Percentiles rank a stretch among this genome's conserved stretches.
phyloP scores from a whole-genome alignment of 2,113 vertebrate genomes.

The Rutilus rutilus region DNA sequence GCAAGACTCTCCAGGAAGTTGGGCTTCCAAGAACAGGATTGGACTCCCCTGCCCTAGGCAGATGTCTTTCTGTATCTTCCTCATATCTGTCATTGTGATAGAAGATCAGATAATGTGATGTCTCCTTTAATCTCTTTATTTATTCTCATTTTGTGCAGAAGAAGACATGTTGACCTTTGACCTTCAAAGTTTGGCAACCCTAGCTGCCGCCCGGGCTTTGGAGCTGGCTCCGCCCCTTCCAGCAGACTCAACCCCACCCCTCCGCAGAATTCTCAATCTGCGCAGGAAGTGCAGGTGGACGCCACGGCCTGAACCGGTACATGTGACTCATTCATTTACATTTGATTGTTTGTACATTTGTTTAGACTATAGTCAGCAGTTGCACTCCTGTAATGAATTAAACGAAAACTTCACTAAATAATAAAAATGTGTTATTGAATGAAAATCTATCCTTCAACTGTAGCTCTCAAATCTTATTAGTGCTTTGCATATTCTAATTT shows the following conservation, averaged over 20 bases:
- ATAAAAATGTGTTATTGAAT: too few relatives aligned
- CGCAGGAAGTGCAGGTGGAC: conserved; percentile 92
- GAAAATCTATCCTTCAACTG: too few relatives aligned
- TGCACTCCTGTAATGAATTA: too few relatives aligned
- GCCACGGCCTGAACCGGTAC: conserved; percentile 90
- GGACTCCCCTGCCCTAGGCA: background rate
- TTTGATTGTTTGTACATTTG: too few relatives aligned
- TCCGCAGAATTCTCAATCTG: conserved; percentile 83
- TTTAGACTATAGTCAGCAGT: too few relatives aligned
- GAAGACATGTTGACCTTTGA: conserved; percentile 87
- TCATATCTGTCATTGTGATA: background rate
- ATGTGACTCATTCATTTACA: conserved; percentile 42
- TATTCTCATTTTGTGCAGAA: conserved; percentile 68
- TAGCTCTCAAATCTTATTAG: too few relatives aligned
- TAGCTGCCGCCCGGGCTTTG: conserved; percentile 88
- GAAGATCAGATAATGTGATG: background rate
- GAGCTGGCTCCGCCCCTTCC: conserved; percentile 71
- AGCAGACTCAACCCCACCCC: conserved; percentile 55
- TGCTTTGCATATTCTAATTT: too few relatives aligned
- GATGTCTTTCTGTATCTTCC: background rate
- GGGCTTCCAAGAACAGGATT: background rate
- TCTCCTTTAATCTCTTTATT: conserved; percentile 9
- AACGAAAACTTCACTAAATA: too few relatives aligned
- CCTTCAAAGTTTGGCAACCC: conserved; percentile 89
- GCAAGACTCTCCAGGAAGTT: background rate